phyloP scores from a whole-genome alignment of 2,888 invertebrate species.

The Thereva unica region DNA sequence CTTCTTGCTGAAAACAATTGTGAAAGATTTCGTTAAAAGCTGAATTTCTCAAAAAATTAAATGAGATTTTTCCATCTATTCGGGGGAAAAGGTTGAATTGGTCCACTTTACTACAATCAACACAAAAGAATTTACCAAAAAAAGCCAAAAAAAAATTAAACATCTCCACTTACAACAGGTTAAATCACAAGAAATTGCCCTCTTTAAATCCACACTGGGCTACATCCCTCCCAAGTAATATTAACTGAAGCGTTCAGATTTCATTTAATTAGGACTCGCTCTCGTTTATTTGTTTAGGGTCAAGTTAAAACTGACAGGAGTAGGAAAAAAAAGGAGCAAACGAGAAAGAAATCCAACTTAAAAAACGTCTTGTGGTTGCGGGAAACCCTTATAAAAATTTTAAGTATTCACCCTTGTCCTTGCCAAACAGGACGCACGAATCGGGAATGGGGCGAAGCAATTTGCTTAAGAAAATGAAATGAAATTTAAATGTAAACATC shows the following conservation, averaged over 20 bases:
- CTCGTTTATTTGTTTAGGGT: conserved; percentile 42
- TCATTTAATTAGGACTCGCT: conserved; percentile 41
- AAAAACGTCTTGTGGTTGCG: conserved; percentile 20
- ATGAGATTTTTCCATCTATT: no score
- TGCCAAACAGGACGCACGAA: not conserved
- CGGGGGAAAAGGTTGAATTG: no score
- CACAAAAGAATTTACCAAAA: no score
- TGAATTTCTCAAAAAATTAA: no score
- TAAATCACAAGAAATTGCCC: no score
- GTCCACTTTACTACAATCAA: no score
- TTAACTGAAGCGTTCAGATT: conserved; percentile 42
- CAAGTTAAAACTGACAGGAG: conserved; percentile 34
- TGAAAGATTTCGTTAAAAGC: no score
- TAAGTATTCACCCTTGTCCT: conserved; percentile 28
- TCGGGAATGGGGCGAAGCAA: conserved; percentile 2
- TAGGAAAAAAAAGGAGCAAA: not conserved
- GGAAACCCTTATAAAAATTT: conserved; percentile 26
- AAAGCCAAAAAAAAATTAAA: no score
- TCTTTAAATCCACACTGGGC: no score
- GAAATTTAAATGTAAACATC: not conserved
- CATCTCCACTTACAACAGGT: no score
- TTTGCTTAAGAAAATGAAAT: not conserved
- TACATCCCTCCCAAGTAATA: no score
- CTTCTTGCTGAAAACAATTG: no score
- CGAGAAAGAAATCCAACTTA: conserved; percentile 26